Evolutionary conservation across 2,797 vertebrate species (phyloP), one percentile per base, ranked within the genome.

Genomic region (Emys orbicularis): DNA sequence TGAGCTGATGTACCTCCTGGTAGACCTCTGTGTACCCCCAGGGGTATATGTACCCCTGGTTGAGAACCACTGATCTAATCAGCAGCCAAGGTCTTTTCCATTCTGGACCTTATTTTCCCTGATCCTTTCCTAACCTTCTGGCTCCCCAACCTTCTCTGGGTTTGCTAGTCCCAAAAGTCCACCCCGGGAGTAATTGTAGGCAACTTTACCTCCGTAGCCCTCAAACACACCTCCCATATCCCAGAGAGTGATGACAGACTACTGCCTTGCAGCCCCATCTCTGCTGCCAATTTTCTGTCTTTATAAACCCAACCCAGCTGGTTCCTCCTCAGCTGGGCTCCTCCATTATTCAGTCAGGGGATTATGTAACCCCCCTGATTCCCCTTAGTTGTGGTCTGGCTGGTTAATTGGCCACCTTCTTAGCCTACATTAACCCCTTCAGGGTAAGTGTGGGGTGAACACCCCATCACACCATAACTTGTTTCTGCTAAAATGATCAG

Each of bases 401-500:
- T 23, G 10, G n/a, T 72, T 72, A 72, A 41, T 25, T 25, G n/a
- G n/a, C n/a, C n/a, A 15, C 5, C n/a, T 68, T 68, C 18, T 72
- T 72, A 41, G 37, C n/a, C 34, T 68, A 21, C 9, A 19, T 37
- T 68, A 37, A 37, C 9, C 34, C 59, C 59, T 41, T 41, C 65
- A 72, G 65, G 37, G 65, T 11, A 72, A 72, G n/a, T 41, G n/a
- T 72, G 37, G 21, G 15, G 65, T 41, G 65, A 72, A 72, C n/a
- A 37, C 37, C 65, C 37, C 37, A 37, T n/a, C 34, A 83, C 54
- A 50, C 59, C 4, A 0, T 77, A 83, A 52, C 34, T 88, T 83
- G 90, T 90, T 74, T 21, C 85, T 53, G 50, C 31, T 93, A 86
- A 90, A 94, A 95, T 79, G 77, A 93, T 34, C 53, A 57, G 82